These are phyloP conservation scores for Threskiornis aethiopicus DNA, from an alignment of 2,797 vertebrate species.

Conservation along the genomic window DNA sequence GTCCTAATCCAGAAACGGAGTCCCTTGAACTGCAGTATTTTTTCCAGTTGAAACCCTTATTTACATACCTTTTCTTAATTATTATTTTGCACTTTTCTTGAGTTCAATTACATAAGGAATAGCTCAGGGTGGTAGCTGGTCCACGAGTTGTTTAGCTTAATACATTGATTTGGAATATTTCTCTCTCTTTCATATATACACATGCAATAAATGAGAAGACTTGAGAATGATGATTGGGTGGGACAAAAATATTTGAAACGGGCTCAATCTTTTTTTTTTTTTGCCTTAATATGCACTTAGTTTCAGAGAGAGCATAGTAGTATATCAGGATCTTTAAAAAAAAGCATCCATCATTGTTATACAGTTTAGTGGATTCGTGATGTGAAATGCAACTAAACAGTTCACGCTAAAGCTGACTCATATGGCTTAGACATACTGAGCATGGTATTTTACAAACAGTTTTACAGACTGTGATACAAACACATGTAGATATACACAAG, in stretches of 20 bases:
- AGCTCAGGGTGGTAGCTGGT: not conserved
- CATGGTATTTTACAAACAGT: not conserved
- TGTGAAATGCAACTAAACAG: not conserved
- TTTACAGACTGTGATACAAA: not conserved
- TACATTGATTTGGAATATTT: not conserved
- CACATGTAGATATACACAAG: not conserved
- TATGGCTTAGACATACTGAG: not conserved
- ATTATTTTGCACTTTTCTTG: not conserved
- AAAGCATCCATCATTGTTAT: not conserved
- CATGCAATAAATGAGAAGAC: not conserved
- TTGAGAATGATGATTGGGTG: not conserved
- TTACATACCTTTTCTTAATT: not conserved
- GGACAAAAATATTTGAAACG: slow-evolving; percentile 18
- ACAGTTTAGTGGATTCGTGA: not conserved
- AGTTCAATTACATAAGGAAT: not conserved
- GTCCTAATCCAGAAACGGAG: not conserved
- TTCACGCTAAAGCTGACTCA: not conserved
- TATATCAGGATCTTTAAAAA: not conserved
- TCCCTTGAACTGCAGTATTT: not conserved
- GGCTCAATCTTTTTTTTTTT: not conserved
- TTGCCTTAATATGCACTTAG: not conserved
- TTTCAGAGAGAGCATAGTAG: not conserved
- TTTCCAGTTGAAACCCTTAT: not conserved
- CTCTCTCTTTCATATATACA: not conserved
- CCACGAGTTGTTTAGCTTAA: not conserved